phyloP scores from a whole-genome alignment of 1,140 invertebrate genomes.

The Glossosoma conforme region DNA sequence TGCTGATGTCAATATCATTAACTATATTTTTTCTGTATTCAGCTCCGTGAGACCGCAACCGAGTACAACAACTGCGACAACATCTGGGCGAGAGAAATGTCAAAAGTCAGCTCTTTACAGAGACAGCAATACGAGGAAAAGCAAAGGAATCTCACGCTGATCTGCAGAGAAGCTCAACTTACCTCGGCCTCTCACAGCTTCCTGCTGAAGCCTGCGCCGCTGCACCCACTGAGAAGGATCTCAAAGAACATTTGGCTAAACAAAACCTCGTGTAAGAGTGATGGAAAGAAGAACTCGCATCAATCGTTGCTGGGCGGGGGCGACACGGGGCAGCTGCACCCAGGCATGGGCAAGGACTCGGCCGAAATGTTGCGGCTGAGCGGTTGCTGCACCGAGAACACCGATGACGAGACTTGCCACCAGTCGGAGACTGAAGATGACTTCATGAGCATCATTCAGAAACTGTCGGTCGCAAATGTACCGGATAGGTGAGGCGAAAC shows the following conservation, averaged over 20 bases:
- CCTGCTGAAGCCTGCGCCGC: neutral
- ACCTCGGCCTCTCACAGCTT: constrained; percentile 5
- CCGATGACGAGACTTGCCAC: constrained; percentile 2
- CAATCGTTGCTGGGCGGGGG: constrained; percentile 30
- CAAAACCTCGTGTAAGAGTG: constrained; percentile 24
- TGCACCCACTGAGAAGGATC: neutral
- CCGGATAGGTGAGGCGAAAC: constrained; percentile 7
- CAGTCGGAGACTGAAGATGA: neutral
- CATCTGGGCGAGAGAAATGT: constrained; percentile 43
- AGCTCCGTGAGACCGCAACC: constrained; percentile 61
- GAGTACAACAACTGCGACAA: constrained; percentile 63
- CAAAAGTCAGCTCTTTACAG: constrained; percentile 28
- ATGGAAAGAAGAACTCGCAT: constrained; percentile 31
- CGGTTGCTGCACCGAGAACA: constrained; percentile 16
- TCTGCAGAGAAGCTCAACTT: constrained; percentile 11
- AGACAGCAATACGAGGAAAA: constrained; percentile 25
- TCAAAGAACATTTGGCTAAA: constrained; percentile 24
- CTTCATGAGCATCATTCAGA: constrained; percentile 1
- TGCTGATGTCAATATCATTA: too few species aligned
- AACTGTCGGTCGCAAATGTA: neutral
- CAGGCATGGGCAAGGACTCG: constrained; percentile 3
- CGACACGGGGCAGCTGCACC: constrained; percentile 1
- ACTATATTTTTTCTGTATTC: constrained; percentile 34
- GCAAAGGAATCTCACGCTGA: constrained; percentile 13
- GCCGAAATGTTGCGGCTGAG: constrained; percentile 13